Evolutionary conservation across 2,797 vertebrate species (phyloP), one percentile per base, ranked within the genome.

Genomic region (Protosalanx chinensis): DNA sequence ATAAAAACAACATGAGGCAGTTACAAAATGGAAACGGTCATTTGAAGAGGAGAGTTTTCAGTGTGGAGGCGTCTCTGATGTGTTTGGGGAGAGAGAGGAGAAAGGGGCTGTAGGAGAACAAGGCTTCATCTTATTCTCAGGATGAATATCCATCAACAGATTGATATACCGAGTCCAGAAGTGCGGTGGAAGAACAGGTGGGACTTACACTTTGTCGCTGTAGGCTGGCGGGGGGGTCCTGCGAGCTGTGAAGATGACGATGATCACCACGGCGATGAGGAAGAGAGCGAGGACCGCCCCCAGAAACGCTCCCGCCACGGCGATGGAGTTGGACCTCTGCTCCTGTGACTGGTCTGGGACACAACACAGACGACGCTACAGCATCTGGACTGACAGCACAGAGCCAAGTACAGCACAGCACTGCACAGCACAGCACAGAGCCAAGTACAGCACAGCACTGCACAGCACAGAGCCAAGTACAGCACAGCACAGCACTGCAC

Each of bases 121-220:
- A 27, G 23, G 23, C 23, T 27, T 46, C 7, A 46, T 13, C 41
- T 1, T 12, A 8, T 13, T 46, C 41, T 46, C 7, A 46, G 2
- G 10, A 23, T 15, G 4, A n/a, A 57, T 18, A 23, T 35, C 23
- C 6, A 62, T 1, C 10, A 57, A 58, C 30, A 33, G 29, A 33
- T n/a, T 10, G 30, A 13, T 35, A 3, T 10, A 68, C 53, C 13
- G 7, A 32, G 23, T 32, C 33, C 18, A 4, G 8, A n/a, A 35
- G 15, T 35, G 62, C 6, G 3, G 62, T 6, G 16, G 62, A 10
- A 12, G 16, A n/a, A 8, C 0, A 8, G 20, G 35, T 58, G 32
- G 68, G 86, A 96, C 96, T 94, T 90, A 98, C 97, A 96, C 92
- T 96, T 96, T 98, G 87, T 97, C 95, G 30, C 94, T 88, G 77